phyloP scores from a whole-genome alignment of 1,140 invertebrate genomes.

The Drosophila grimshawi region DNA sequence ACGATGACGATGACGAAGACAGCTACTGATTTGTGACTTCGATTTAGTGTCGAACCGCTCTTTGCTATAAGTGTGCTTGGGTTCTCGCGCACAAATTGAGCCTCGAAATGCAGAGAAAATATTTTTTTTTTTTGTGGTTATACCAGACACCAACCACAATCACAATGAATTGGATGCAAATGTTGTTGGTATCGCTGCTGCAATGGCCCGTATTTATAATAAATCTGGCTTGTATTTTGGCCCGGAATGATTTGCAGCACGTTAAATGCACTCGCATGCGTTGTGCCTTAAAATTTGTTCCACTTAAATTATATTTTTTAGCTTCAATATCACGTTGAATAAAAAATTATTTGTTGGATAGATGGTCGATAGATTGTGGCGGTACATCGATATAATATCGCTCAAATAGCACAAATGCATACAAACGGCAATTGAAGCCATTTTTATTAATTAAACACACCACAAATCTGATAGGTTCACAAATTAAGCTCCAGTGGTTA shows the following conservation, averaged over 20 bases:
- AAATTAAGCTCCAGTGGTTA: no score
- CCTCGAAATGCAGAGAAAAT: slow-evolving; percentile 70
- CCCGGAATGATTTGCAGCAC: slow-evolving; percentile 68
- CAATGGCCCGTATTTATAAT: slow-evolving; percentile 28
- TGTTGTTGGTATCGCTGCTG: slow-evolving; percentile 41
- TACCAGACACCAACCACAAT: slow-evolving; percentile 60
- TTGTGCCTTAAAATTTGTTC: slow-evolving; percentile 49
- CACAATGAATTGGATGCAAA: slow-evolving; percentile 42
- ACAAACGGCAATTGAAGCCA: neutral
- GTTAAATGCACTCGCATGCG: slow-evolving; percentile 74
- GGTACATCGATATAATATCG: slow-evolving; percentile 16
- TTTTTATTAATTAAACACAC: neutral
- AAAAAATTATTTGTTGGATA: slow-evolving; percentile 50
- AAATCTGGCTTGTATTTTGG: slow-evolving; percentile 27
- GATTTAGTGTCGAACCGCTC: slow-evolving; percentile 31
- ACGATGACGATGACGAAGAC: slow-evolving; percentile 27
- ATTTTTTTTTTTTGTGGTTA: slow-evolving; percentile 66
- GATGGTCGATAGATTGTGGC: slow-evolving; percentile 42
- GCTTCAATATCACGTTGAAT: slow-evolving; percentile 38
- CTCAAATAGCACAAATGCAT: neutral
- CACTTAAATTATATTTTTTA: slow-evolving; percentile 62
- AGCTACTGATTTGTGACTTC: slow-evolving; percentile 25
- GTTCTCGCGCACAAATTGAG: slow-evolving; percentile 55
- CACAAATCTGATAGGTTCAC: neutral
- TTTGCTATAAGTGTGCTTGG: slow-evolving; percentile 27